Evolutionary conservation across 2,797 vertebrate genomes (phyloP).

Genomic region (Dendrocincla fuliginosa): DNA sequence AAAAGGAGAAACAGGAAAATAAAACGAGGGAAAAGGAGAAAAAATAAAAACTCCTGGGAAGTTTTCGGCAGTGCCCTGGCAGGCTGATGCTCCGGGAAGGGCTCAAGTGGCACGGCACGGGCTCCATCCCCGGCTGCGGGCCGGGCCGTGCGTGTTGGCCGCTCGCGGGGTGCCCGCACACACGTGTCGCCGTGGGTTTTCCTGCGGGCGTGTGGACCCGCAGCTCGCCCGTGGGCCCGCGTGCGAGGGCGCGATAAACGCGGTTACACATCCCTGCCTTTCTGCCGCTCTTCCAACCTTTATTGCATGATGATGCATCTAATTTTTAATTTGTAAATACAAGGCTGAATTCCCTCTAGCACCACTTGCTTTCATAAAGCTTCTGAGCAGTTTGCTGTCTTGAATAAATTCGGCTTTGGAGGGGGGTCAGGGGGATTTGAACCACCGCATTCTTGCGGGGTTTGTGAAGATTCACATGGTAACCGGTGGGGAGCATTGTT

Average conservation of each 20-base stretch:
- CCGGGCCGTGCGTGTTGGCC: rapidly evolving
- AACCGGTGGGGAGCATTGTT: conserved; percentile 90
- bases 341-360: conserved; percentile 78
- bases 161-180: background rate
- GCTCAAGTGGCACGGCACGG: background rate
- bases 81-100: background rate
- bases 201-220: background rate
- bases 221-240: background rate
- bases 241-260: conserved; percentile 42
- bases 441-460: conserved; percentile 96
- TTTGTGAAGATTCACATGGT: conserved; percentile 97
- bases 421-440: conserved; percentile 92
- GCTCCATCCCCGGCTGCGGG: background rate
- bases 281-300: conserved; percentile 59
- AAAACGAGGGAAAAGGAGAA: rapidly evolving
- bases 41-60: background rate
- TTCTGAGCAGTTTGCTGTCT: conserved; percentile 87
- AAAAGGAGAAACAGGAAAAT: too few species aligned
- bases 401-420: conserved; percentile 90
- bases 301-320: conserved; percentile 76
- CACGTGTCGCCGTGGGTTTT: background rate
- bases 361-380: conserved; percentile 80
- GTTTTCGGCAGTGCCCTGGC: background rate
- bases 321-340: conserved; percentile 83
- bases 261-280: conserved; percentile 36